phyloP scores from a whole-genome alignment of 2,888 invertebrate species.

The Alitta virens region DNA sequence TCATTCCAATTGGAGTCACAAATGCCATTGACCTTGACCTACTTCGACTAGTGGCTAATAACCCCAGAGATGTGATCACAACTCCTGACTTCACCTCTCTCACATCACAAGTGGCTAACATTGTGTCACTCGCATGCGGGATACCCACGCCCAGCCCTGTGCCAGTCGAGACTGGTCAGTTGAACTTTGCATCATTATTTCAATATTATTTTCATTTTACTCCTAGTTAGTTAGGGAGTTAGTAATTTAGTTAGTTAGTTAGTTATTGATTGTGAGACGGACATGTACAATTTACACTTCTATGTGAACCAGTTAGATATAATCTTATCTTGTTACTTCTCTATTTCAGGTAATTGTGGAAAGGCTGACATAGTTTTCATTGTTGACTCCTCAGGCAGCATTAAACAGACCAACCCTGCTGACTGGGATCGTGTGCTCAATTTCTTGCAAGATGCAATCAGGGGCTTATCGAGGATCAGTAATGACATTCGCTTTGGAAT shows the following conservation, averaged over 20 bases:
- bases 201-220: too few species aligned
- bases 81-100: background rate
- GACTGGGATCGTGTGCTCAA: background rate
- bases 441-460: background rate
- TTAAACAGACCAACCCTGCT: background rate
- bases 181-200: too few species aligned
- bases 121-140: background rate
- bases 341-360: background rate
- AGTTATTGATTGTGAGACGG: too few species aligned
- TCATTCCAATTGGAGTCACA: conserved; percentile 1
- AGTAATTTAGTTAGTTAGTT: too few species aligned
- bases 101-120: background rate
- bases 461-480: background rate
- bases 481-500: background rate
- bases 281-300: too few species aligned
- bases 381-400: background rate
- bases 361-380: background rate
- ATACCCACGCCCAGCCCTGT: background rate
- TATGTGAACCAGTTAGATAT: too few species aligned
- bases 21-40: background rate
- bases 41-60: background rate
- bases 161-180: background rate
- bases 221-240: too few species aligned
- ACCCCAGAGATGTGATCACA: background rate
- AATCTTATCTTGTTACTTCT: too few species aligned